These are phyloP conservation scores for Macropodus opercularis DNA, from an alignment of 2,797 vertebrate species.

Conservation along the genomic window DNA sequence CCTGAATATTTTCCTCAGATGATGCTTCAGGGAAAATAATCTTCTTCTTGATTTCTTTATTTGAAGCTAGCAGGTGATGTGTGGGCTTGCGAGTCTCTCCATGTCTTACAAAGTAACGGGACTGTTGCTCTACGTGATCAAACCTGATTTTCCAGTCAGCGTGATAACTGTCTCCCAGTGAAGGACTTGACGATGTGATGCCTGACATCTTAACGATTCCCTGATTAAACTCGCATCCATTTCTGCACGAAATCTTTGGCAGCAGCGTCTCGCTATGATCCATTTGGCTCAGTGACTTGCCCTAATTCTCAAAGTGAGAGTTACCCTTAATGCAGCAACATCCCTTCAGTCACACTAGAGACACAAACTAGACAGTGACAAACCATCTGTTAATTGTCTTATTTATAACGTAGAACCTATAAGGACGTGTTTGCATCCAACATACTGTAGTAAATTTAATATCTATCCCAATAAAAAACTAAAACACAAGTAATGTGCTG, in stretches of 20 bases:
- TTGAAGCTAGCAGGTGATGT: not conserved
- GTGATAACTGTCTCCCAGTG: conserved; percentile 26
- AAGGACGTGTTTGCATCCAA: not conserved
- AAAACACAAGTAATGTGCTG: too few species aligned
- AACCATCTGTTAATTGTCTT: not conserved
- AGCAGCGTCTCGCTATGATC: conserved; percentile 19
- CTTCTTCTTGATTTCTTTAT: too few species aligned
- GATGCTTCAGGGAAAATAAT: too few species aligned
- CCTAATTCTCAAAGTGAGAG: conserved; percentile 39
- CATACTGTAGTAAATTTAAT: not conserved
- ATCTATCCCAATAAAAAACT: too few species aligned
- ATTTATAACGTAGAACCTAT: not conserved
- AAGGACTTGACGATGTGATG: conserved; percentile 45
- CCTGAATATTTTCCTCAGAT: too few species aligned
- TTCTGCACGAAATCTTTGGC: conserved; percentile 26
- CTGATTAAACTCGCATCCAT: conserved; percentile 43
- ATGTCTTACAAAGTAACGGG: conserved; percentile 11
- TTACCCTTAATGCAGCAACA: conserved; percentile 16
- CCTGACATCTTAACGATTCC: conserved; percentile 49
- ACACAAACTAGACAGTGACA: conserved; percentile 20
- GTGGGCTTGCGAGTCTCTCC: conserved; percentile 1
- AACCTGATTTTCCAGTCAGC: conserved; percentile 54
- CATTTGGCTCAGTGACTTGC: conserved; percentile 20
- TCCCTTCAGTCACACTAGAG: conserved; percentile 3
- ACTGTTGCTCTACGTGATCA: conserved; percentile 34